Conservation (phyloP, 2,113 vertebrate genomes). For the Brienomyrus brachyistius region DNA sequence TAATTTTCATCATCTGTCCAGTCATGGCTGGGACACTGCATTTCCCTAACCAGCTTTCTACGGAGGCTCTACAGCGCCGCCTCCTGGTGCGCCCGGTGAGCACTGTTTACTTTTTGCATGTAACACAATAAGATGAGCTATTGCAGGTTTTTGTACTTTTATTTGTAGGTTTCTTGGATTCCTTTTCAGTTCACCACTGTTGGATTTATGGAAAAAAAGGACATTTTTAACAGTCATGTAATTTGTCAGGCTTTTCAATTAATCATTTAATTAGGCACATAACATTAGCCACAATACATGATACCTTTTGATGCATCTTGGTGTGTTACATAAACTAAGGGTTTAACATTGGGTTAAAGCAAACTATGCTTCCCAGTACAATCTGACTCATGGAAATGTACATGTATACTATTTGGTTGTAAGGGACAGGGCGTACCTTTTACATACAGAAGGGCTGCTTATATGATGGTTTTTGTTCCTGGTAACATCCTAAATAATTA, state of each 20-base stretch:
- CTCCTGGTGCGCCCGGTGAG: neutral
- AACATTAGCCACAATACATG: neutral
- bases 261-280: neutral
- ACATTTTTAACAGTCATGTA: neutral
- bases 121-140: neutral
- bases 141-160: neutral
- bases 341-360: neutral
- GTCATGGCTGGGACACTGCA: neutral
- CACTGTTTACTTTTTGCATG: neutral
- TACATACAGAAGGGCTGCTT: neutral
- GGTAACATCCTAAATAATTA: neutral
- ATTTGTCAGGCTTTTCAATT: neutral
- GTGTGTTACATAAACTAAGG: neutral
- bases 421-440: neutral
- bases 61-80: neutral
- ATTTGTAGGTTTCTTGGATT: neutral
- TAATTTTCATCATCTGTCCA: neutral
- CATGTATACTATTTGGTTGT: neutral
- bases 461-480: neutral
- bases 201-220: neutral
- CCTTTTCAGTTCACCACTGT: neutral
- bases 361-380: neutral
- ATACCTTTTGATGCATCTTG: neutral
- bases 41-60: neutral
- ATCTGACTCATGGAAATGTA: neutral